phyloP scores from a whole-genome alignment of 2,888 invertebrate species.

The Lepas anatifera region DNA sequence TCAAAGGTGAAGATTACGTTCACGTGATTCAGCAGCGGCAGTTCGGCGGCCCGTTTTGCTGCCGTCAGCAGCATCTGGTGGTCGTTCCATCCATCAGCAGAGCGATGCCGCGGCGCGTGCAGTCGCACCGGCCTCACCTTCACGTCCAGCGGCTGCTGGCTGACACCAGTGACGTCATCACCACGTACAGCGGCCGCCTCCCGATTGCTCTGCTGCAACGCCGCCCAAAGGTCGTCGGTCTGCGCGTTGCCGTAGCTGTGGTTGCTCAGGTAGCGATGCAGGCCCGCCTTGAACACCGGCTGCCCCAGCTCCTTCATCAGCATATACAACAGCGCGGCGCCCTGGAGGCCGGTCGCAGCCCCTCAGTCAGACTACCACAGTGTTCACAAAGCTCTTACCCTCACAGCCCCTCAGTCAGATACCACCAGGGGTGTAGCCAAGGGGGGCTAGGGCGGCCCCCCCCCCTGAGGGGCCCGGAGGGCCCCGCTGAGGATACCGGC shows the following conservation, averaged over 20 bases:
- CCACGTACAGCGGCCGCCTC: slow-evolving; percentile 38
- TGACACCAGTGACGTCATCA: neutral
- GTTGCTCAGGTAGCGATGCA: slow-evolving; percentile 52
- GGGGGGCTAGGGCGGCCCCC: too few species aligned
- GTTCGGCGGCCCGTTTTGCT: too few species aligned
- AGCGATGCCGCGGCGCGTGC: neutral
- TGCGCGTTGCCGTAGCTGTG: slow-evolving; percentile 60
- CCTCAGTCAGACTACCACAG: too few species aligned
- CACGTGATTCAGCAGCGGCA: too few species aligned
- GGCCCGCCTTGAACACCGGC: slow-evolving; percentile 48
- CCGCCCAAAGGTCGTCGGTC: slow-evolving; percentile 68
- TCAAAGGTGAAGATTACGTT: too few species aligned
- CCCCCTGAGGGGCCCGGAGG: too few species aligned
- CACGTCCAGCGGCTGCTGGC: neutral
- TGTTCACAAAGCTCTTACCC: too few species aligned
- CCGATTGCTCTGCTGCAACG: slow-evolving; percentile 48
- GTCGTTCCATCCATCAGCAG: too few species aligned
- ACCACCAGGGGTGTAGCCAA: too few species aligned
- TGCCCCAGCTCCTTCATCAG: slow-evolving; percentile 52
- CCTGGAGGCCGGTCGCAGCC: slow-evolving; percentile 43
- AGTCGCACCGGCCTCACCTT: neutral
- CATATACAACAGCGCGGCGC: slow-evolving; percentile 58
- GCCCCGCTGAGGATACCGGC: too few species aligned
- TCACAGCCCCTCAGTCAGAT: too few species aligned
- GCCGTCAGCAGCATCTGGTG: too few species aligned